phyloP scores from a whole-genome alignment of 2,888 invertebrate genomes.

The Metellina segmentata region DNA sequence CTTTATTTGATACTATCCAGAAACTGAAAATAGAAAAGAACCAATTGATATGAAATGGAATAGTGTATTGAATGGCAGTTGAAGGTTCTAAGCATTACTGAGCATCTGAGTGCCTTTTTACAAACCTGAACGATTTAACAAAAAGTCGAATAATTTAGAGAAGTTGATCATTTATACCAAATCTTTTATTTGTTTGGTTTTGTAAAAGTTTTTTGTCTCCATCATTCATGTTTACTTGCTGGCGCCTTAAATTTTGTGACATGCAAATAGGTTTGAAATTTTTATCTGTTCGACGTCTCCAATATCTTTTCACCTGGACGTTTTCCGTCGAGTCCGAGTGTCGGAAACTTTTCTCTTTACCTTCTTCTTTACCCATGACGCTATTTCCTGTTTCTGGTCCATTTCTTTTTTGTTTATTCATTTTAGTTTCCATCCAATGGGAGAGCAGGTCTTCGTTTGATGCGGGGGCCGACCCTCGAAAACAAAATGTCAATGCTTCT shows the following conservation, averaged over 20 bases:
- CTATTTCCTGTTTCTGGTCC: conserved; percentile 65
- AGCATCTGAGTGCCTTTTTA: no score
- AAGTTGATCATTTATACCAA: not conserved
- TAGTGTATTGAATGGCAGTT: no score
- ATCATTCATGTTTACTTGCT: not conserved
- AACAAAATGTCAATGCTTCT: not conserved
- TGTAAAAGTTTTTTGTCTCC: not conserved
- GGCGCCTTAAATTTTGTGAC: no score
- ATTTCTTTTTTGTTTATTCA: conserved; percentile 33
- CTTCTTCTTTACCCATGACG: conserved; percentile 68
- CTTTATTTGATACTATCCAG: no score
- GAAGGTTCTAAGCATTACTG: no score
- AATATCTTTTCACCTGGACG: conserved; percentile 6
- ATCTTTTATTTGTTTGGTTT: not conserved
- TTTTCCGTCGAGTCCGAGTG: conserved; percentile 17
- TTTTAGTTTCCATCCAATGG: conserved; percentile 23
- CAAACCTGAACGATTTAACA: not conserved
- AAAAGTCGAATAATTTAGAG: not conserved
- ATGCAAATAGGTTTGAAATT: not conserved
- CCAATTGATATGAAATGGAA: no score
- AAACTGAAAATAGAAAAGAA: no score
- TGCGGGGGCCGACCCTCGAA: conserved; percentile 32
- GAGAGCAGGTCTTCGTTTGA: not conserved
- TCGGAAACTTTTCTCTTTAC: not conserved
- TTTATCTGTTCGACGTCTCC: not conserved